These are phyloP conservation scores for Gyrodactylus salaris DNA, from an alignment of 1,140 invertebrate genomes.

Conservation along the genomic window DNA sequence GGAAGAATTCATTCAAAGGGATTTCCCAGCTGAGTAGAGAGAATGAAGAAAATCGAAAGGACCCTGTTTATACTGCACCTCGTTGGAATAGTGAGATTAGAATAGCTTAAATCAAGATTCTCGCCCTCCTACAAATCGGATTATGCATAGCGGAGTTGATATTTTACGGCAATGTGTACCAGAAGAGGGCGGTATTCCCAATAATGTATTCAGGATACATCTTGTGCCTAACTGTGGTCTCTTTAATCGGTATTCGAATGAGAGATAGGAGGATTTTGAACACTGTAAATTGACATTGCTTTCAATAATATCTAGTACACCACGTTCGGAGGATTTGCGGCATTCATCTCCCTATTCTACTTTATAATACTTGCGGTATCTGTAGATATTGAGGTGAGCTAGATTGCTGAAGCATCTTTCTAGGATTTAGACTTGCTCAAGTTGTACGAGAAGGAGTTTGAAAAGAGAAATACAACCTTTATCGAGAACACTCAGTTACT, in stretches of 20 bases:
- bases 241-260: not conserved
- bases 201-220: not conserved
- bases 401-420: not conserved
- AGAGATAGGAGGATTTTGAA: not conserved
- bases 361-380: not conserved
- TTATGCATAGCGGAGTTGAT: not conserved
- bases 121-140: not conserved
- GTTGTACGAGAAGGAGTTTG: not conserved
- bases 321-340: not conserved
- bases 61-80: too few relatives aligned
- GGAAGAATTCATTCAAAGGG: too few relatives aligned
- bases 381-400: not conserved
- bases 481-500: not conserved
- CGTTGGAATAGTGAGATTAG: too few relatives aligned
- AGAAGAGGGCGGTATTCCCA: not conserved
- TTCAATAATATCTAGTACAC: too few relatives aligned
- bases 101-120: too few relatives aligned
- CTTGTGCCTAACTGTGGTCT: not conserved
- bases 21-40: too few relatives aligned
- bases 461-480: not conserved
- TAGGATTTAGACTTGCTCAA: not conserved
- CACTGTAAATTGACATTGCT: too few relatives aligned
- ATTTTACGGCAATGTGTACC: not conserved
- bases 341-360: not conserved
- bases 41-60: too few relatives aligned